Percentiles rank a stretch among this genome's conserved stretches.
phyloP scores from a whole-genome alignment of 1,140 invertebrate genomes.

The Babylonia areolata region DNA sequence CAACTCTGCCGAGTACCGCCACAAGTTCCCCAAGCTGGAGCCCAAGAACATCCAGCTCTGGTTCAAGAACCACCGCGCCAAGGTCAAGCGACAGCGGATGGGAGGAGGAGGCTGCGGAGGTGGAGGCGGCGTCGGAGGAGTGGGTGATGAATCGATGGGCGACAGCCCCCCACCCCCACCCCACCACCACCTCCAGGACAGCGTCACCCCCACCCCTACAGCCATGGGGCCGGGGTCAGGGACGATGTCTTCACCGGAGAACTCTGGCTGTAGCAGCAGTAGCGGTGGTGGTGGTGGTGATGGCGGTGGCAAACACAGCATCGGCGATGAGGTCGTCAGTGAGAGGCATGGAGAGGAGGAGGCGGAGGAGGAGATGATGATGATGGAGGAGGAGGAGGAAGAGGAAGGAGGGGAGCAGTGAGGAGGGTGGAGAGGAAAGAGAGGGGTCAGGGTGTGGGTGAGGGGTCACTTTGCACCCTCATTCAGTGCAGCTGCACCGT shows the following conservation, averaged over 20 bases:
- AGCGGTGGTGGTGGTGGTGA: neutral
- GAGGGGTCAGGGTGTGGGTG: neutral
- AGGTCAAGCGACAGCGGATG: constrained; percentile 88
- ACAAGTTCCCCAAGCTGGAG: constrained; percentile 96
- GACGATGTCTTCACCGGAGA: neutral
- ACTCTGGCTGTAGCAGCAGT: no score
- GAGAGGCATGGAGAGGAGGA: neutral
- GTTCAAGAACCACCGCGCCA: constrained; percentile 93
- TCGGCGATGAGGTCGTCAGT: neutral
- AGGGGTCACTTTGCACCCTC: no score
- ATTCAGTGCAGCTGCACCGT: no score
- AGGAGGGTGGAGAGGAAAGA: neutral
- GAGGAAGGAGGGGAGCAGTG: constrained; percentile 21
- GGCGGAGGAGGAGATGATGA: constrained; percentile 5
- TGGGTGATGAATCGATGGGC: neutral
- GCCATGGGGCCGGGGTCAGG: neutral
- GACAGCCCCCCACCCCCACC: constrained; percentile 28
- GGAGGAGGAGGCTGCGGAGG: no score
- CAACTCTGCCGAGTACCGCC: constrained; percentile 91
- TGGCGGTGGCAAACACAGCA: neutral
- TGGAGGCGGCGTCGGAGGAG: no score
- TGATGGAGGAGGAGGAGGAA: constrained; percentile 1
- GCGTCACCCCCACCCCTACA: neutral
- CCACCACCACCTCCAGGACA: neutral
- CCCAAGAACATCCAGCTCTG: constrained; percentile 98